phyloP scores from a whole-genome alignment of 2,113 vertebrate species.

The Mohoua ochrocephala region DNA sequence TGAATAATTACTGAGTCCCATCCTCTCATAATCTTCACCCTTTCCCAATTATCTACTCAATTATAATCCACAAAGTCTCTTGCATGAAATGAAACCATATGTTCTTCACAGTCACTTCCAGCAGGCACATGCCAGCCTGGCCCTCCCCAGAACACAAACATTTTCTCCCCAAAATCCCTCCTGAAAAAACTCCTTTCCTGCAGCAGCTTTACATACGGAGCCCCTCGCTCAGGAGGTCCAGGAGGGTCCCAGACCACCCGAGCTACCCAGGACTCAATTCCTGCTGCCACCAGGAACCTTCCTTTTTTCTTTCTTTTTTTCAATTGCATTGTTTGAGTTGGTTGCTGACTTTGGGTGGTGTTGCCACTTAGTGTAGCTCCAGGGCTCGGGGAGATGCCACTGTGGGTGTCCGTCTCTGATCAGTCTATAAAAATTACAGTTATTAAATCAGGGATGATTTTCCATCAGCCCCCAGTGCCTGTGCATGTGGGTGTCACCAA shows the following conservation, averaged over 20 bases:
- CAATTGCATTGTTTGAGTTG: fast-evolving
- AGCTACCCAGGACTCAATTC: fast-evolving
- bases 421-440: fast-evolving
- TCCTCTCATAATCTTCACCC: constrained; percentile 33
- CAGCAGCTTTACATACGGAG: not conserved
- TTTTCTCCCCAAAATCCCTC: not conserved
- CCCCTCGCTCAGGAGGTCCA: not conserved
- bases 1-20: constrained; percentile 43
- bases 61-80: constrained; percentile 57
- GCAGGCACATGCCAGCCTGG: not conserved
- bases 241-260: not conserved
- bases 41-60: constrained; percentile 61
- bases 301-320: not conserved
- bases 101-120: not conserved
- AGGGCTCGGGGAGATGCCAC: fast-evolving
- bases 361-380: fast-evolving
- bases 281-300: not conserved
- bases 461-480: not conserved
- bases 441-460: fast-evolving
- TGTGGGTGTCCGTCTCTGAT: not conserved
- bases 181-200: not conserved
- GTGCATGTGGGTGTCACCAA: fast-evolving
- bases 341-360: not conserved
- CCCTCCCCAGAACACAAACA: not conserved
- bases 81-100: constrained; percentile 48